A percentile compares a stretch with the other conserved stretches of the same genome.
These are phyloP conservation scores for Thamnophis sirtalis DNA, from an alignment of 2,113 vertebrate species.

Conservation along the genomic window DNA sequence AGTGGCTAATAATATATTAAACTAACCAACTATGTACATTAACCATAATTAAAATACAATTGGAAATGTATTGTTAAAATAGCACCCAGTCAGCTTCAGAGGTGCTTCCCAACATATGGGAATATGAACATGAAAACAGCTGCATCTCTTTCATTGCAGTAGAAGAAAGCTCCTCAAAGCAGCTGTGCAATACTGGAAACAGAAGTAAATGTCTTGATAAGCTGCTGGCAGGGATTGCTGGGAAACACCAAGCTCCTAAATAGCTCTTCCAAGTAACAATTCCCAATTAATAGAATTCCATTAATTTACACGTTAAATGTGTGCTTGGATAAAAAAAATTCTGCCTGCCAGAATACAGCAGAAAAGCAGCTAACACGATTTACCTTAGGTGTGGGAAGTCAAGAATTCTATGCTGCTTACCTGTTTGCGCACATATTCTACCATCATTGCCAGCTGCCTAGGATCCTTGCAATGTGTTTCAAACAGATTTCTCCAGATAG, in stretches of 20 bases:
- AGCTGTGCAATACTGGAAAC: not conserved
- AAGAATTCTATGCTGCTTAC: constrained; percentile 51
- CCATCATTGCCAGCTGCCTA: constrained; percentile 85
- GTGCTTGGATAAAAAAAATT: not conserved
- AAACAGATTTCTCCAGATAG: constrained; percentile 94
- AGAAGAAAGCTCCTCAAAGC: not conserved
- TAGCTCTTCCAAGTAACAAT: not conserved
- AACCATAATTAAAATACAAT: not conserved
- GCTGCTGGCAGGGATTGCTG: not conserved
- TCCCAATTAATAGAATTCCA: not conserved
- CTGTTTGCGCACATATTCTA: constrained; percentile 98
- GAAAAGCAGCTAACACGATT: not conserved
- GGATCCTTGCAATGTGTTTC: constrained; percentile 88
- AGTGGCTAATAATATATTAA: not conserved
- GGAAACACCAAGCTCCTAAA: not conserved
- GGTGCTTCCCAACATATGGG: not conserved
- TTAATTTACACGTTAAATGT: not conserved
- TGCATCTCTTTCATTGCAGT: not conserved
- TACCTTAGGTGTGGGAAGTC: not conserved
- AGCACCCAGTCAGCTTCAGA: not conserved
- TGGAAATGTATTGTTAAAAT: not conserved
- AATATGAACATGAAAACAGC: not conserved
- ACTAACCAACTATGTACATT: not conserved
- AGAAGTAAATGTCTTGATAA: not conserved
- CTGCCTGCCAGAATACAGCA: not conserved